Evolutionary conservation across 2,113 vertebrate genomes (phyloP), one percentile per base, ranked within the genome.

Genomic region (Petromus typicus): DNA sequence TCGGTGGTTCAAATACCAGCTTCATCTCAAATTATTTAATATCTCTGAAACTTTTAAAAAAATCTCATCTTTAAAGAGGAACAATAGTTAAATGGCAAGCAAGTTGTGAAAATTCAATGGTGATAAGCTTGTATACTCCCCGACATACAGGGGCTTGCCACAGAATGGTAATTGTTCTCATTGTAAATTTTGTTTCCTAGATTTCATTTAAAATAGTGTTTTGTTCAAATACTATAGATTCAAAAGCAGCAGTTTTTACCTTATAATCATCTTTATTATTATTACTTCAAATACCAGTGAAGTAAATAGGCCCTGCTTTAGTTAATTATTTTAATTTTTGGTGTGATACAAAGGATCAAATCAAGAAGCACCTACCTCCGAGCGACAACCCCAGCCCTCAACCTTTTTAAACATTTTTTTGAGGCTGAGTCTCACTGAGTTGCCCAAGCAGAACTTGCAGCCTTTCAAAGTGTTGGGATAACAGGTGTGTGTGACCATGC

Each of bases 121-220:
- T 25, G 10, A 30, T 20, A 7, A 63, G 23, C 32, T 67, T 45
- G 43, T 23, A 23, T 18, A 32, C 30, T 45, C 23, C 8, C 84
- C 79, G 54, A 43, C 59, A 32, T 40, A 16, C 11, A 43, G 34
- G 14, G 54, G 37, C 8, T 67, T 13, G 37, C 63, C 10, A 69
- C 59, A 34, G 75, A 87, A 43, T 32, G 16, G 16, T 32, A 18
- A 14, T 59, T 76, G 40, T 59, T 82, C 30, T 57, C 37, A 18
- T 20, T 78, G 16, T 37, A 61, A 59, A 51, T 48, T 80, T 78
- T 45, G 40, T 61, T 25, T 54, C 83, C 61, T 63, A 76, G 3
- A 91, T 67, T 87, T 83, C 54, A 88, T 32, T 86, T 91, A 94
- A 86, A 76, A 56, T 82, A 86, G 66, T 2, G 5, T 93, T 83